These are phyloP conservation scores for Polymixis flavicincta DNA, from an alignment of 2,888 invertebrate species.

Conservation along the genomic window DNA sequence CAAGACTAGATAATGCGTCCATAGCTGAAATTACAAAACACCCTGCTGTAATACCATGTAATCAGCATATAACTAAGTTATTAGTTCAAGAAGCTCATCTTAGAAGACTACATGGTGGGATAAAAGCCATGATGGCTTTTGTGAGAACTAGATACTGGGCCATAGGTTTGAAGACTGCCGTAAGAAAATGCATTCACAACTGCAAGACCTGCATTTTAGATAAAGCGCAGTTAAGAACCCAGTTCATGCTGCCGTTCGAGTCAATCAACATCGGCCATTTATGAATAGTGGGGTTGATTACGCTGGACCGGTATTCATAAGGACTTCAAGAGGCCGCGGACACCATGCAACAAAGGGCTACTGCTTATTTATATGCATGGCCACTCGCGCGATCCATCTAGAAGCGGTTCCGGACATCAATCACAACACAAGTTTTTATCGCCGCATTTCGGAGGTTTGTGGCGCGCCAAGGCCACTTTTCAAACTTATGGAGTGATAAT, in stretches of 20 bases:
- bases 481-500: background rate
- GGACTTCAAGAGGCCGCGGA: background rate
- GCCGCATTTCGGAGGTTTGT: background rate
- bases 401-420: background rate
- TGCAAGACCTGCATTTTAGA: background rate
- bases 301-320: background rate
- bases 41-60: too few species aligned
- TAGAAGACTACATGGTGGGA: background rate
- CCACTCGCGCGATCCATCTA: background rate
- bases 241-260: background rate
- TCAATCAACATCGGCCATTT: background rate
- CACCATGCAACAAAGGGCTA: background rate
- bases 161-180: background rate
- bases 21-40: too few species aligned
- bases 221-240: background rate
- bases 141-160: constrained; percentile 7
- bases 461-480: background rate
- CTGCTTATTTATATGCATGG: background rate
- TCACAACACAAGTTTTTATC: background rate
- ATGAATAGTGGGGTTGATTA: background rate
- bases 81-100: background rate
- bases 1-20: too few species aligned
- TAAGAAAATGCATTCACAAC: constrained; percentile 4
- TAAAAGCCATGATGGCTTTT: background rate
- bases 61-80: too few species aligned